Evolutionary conservation across 2,113 vertebrate genomes (phyloP), one percentile per base, ranked within the genome.

Genomic region (Myrmecophaga tridactyla): DNA sequence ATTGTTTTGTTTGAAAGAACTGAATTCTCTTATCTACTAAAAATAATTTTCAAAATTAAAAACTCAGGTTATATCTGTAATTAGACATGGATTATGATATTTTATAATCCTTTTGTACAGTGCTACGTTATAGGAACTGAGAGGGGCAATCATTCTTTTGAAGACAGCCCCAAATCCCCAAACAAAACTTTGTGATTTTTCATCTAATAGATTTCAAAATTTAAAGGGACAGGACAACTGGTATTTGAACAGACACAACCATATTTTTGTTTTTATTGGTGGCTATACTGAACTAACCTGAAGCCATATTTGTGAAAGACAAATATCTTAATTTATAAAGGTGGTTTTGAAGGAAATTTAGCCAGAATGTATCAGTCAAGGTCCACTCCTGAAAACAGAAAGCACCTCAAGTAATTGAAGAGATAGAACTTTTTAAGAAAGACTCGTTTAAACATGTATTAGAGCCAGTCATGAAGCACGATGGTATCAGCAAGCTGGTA

Each of bases 31-130:
- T 36, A 86, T 53, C 25, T 77, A 41, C 56, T 70, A 51, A 87
- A 51, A 92, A 70, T 39, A 43, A 29, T 27, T 43, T 86, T 92
- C 12, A 17, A n/a, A 94, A 84, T 65, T 75, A 51, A 58, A 89
- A 23, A 0, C 1, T 21, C 51, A 60, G 27, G 9, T 29, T 75
- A 67, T 56, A 69, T 88, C 25, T 87, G 18, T 63, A 23, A 46
- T 91, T 53, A 82, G 48, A 69, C 6, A 39, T 31, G 29, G 3
- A 8, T 60, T 23, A 82, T 73, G 9, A 36, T 85, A 72, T 82
- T 82, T 70, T 95, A 39, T 82, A 90, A 76, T 76, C 15, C 5
- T 31, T 31, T 62, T n/a, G 6, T 23, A 56, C 1, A 36, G 4
- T 39, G 34, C 21, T 56, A 31, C 39, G 69, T 86, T 51, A 48